Evolutionary conservation across 1,140 invertebrate genomes (phyloP), one percentile per base, ranked within the genome.

Genomic region (Oreohelix idahoensis): DNA sequence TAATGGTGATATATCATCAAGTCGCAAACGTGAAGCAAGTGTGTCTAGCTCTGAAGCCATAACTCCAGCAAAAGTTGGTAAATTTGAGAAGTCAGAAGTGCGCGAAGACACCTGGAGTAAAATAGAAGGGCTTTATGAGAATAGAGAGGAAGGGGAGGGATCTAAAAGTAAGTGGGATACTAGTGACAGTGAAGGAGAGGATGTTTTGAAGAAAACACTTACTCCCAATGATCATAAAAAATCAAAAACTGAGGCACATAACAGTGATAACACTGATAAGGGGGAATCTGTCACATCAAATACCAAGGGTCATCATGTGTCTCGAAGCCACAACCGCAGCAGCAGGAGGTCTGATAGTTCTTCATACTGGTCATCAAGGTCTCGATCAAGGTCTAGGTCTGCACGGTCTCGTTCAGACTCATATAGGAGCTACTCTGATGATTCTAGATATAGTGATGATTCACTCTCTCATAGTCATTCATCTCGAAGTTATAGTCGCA

Each of bases 131-230:
- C 70, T 90, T 45, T 88, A 85, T 85, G 89, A 90, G 78, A 78
- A 85, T 49, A 90, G 87, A 73, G 80, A 86, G 45, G 86, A 86
- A 38, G 87, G 84, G 39, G 87, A 87, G 69, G 87, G 87, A 79
- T 84, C 85, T 1, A 91, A 91, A 85, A 88, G 87, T 39, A 90
- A 90, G 81, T 91, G 90, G 90, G 90, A 91, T 71, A 91, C 89
- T 42, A 91, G 90, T 88, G 90, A 90, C 51, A 91, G 90, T 89
- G 89, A 90, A 42, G 82, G 83, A 51, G 89, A 90, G 58, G 81
- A 86, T 71, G 73, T 83, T 49, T 63, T 86, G 23, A 84, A 84
- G n/a, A 79, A 81, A 36, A 79, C 70, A 23, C 35, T 76, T 23
- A 58, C 29, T 38, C 73, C 75, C 75, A 73, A 83, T 83, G 58